phyloP scores from a whole-genome alignment of 2,113 vertebrate genomes.

The Phocoena sinus region DNA sequence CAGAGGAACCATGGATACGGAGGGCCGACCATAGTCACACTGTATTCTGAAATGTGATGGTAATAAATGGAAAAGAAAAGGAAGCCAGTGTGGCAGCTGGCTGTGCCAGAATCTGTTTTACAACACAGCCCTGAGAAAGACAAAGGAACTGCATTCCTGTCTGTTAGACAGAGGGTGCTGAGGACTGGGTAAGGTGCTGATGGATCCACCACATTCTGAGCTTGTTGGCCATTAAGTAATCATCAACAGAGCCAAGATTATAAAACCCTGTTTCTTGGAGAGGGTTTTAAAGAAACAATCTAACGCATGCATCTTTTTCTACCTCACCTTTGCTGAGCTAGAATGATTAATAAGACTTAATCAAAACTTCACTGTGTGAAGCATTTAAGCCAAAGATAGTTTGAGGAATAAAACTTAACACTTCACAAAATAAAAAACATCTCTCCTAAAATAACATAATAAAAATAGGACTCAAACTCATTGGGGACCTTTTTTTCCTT shows the following conservation, averaged over 20 bases:
- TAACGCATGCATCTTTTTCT: not conserved
- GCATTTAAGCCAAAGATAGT: not conserved
- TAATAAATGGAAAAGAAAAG: not conserved
- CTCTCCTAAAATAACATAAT: not conserved
- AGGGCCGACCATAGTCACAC: not conserved
- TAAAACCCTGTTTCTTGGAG: not conserved
- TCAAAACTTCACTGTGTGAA: not conserved
- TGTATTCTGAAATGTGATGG: not conserved
- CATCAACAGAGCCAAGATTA: not conserved
- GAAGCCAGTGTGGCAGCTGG: not conserved
- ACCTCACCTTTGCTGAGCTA: not conserved
- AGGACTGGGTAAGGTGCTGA: not conserved
- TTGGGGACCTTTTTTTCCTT: not conserved
- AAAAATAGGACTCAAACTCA: not conserved
- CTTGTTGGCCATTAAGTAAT: not conserved
- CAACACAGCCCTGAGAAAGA: not conserved
- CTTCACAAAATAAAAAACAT: slow-evolving; percentile 16
- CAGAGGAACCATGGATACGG: not conserved
- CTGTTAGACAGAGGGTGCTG: not conserved
- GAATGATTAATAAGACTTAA: not conserved
- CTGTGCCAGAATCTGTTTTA: not conserved
- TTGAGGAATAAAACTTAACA: slow-evolving; percentile 8
- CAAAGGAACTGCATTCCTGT: not conserved
- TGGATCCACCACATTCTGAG: not conserved
- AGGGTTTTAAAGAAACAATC: not conserved